Conservation (phyloP, 2,113 vertebrate genomes). For the mouse (Mus musculus) region GRCm39 chr6:17424501-17425000, state of each 20-base stretch:
- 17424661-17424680: background rate
- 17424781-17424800: background rate
- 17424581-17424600: background rate
- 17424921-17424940: background rate
- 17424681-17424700: background rate
- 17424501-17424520: constrained; percentile 16
- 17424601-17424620: background rate
- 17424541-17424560: background rate
- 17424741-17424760: background rate
- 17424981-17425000: background rate
- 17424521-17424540: background rate
- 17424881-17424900: background rate
- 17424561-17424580: background rate
- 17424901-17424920: background rate
- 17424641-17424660: background rate
- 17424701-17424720: background rate
- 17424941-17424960: background rate
- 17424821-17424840: background rate
- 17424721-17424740: background rate
- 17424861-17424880: background rate
- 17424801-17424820: background rate
- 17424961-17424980: background rate
- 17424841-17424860: background rate
- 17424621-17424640: background rate
- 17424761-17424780: background rate